phyloP scores from a whole-genome alignment of 2,888 invertebrate genomes.

The Caenorhabditis sp. region DNA sequence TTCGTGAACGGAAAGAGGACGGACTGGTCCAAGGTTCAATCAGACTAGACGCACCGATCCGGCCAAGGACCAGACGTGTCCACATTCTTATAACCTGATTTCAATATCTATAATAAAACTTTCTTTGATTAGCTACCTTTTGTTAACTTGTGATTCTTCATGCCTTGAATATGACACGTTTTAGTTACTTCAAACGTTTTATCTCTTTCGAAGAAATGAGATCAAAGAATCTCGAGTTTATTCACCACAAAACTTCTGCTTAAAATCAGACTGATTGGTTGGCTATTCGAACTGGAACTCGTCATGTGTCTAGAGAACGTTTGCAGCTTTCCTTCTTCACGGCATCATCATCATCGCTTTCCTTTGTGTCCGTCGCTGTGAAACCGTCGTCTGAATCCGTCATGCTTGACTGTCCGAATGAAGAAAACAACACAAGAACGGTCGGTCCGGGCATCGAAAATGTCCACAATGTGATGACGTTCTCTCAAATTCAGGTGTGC shows the following conservation, averaged over 20 bases:
- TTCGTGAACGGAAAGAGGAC: not conserved
- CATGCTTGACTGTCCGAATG: conserved; percentile 30
- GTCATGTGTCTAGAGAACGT: not conserved
- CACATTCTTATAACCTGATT: too few species aligned
- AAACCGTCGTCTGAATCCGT: conserved; percentile 35
- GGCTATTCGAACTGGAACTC: not conserved
- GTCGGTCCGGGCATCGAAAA: conserved; percentile 3
- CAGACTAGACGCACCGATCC: not conserved
- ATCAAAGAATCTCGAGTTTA: too few species aligned
- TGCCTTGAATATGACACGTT: too few species aligned
- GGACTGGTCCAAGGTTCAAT: conserved; percentile 29
- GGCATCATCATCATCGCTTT: conserved; percentile 2
- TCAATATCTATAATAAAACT: too few species aligned
- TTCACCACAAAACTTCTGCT: too few species aligned
- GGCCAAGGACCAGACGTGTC: not conserved
- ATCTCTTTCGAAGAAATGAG: too few species aligned
- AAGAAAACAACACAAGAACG: not conserved
- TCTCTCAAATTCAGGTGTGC: not conserved
- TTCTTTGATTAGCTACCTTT: too few species aligned
- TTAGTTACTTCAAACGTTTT: too few species aligned
- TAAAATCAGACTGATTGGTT: too few species aligned
- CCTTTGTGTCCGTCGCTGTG: conserved; percentile 31
- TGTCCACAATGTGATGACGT: not conserved
- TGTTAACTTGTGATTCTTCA: too few species aligned
- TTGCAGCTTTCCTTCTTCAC: conserved; percentile 7